These are phyloP conservation scores for Passerculus sandwichensis DNA, from an alignment of 2,797 vertebrate species.

Conservation along the genomic window DNA sequence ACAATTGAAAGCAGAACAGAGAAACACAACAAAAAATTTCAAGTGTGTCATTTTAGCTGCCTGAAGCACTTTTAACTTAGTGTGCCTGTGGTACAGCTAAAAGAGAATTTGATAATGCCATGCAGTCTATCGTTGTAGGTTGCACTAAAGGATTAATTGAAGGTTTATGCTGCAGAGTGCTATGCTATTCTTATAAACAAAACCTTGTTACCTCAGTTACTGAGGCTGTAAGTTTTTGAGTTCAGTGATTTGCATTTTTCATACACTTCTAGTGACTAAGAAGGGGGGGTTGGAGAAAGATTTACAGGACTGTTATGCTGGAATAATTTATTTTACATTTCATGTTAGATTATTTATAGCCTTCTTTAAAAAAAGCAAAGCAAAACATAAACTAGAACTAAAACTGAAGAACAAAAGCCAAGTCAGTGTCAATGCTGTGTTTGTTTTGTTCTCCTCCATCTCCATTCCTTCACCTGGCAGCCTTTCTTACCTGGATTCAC, in stretches of 20 bases:
- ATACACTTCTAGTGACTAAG: constrained; percentile 12
- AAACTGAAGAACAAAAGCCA: background rate
- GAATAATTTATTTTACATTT: constrained; percentile 9
- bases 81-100: constrained; percentile 13
- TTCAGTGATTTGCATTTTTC: constrained; percentile 56
- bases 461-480: background rate
- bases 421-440: background rate
- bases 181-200: constrained; percentile 62
- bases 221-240: constrained; percentile 36
- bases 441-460: background rate
- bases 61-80: constrained; percentile 44
- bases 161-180: constrained; percentile 52
- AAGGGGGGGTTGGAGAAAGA: background rate
- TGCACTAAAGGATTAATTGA: constrained; percentile 63
- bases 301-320: constrained; percentile 2
- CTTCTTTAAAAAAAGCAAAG: background rate
- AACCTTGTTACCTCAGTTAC: constrained; percentile 54
- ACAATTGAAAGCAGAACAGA: constrained; percentile 12
- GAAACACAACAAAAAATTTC: background rate
- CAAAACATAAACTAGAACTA: background rate
- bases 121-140: background rate
- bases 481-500: background rate
- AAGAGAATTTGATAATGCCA: constrained; percentile 42
- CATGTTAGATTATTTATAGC: constrained; percentile 34
- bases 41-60: constrained; percentile 24